Percentiles rank a stretch among this genome's conserved stretches.
Conservation (phyloP, 2,113 vertebrate genomes). For the Mus pahari region DNA sequence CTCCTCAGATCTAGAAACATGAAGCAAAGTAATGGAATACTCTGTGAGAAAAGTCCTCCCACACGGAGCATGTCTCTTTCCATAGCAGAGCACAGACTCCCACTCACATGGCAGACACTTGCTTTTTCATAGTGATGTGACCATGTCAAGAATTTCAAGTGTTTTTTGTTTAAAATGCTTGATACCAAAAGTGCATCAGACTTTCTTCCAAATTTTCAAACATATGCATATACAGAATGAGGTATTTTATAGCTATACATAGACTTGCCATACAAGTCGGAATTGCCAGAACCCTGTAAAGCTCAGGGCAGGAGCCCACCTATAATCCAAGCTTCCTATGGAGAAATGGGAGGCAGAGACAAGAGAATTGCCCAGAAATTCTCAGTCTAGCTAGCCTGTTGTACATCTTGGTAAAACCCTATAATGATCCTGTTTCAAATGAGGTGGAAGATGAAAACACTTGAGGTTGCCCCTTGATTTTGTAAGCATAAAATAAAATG, state of each 20-base stretch:
- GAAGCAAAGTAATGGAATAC: background rate
- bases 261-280: no score
- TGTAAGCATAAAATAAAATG: background rate
- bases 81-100: background rate
- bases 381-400: no score
- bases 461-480: no score
- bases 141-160: background rate
- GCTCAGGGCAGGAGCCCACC: no score
- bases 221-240: background rate
- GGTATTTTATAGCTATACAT: background rate
- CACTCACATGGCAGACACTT: no score
- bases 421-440: no score
- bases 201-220: background rate
- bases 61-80: background rate
- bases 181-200: background rate
- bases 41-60: background rate
- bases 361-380: no score
- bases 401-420: no score
- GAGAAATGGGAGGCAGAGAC: no score
- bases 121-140: background rate
- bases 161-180: background rate
- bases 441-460: no score
- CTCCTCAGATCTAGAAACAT: slow-evolving; percentile 89
- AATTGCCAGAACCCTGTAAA: no score
- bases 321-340: no score